Conservation (phyloP, 2,113 vertebrate species). For the Embiotoca jacksoni region DNA sequence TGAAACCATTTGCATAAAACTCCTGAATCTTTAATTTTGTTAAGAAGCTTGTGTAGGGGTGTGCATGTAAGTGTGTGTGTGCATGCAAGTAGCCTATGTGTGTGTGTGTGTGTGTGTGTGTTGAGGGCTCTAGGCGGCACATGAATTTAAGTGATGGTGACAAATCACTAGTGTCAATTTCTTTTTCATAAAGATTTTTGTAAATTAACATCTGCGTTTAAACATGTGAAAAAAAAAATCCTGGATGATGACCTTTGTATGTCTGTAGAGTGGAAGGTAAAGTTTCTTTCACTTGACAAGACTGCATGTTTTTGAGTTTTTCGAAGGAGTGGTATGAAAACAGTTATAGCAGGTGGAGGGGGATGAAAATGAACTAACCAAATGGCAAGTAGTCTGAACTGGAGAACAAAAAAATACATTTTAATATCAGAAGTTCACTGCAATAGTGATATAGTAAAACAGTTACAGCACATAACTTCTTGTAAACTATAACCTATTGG, state of each 20-base stretch:
- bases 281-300: not conserved
- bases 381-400: no score
- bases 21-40: slow-evolving; percentile 42
- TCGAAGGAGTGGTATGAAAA: not conserved
- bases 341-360: no score
- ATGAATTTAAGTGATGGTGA: slow-evolving; percentile 13
- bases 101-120: slow-evolving; percentile 5
- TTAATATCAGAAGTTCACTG: no score
- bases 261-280: not conserved
- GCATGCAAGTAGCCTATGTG: no score
- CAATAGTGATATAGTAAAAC: not conserved
- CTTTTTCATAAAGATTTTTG: not conserved
- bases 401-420: no score
- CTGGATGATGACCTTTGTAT: no score
- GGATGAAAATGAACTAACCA: no score
- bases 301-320: not conserved
- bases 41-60: slow-evolving; percentile 48
- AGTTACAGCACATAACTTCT: not conserved
- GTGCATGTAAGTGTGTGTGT: not conserved
- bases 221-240: not conserved
- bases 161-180: not conserved
- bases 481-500: no score
- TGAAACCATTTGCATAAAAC: slow-evolving; percentile 59
- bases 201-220: not conserved
- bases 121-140: not conserved